Conservation (phyloP, 2,113 vertebrate species). For the Chrysemys picta region DNA sequence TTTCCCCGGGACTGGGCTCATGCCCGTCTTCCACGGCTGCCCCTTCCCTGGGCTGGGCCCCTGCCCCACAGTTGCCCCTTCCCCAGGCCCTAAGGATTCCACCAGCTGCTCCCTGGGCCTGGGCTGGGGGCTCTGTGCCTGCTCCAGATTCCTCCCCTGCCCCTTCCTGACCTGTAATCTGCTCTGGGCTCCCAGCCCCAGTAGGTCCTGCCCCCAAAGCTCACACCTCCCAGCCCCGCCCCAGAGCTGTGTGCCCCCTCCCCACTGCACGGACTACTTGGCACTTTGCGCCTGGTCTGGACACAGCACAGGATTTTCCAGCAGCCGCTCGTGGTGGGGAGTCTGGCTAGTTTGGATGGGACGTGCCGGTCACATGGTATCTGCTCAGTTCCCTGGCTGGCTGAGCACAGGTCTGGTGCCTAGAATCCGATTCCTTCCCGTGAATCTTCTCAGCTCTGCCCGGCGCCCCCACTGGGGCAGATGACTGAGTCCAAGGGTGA, state of each 20-base stretch:
- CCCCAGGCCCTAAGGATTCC: not conserved
- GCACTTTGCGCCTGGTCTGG: not conserved
- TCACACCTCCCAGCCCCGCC: no score
- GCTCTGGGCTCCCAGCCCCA: not conserved
- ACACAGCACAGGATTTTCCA: not conserved
- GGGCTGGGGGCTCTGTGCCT: not conserved
- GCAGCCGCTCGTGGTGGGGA: fast-evolving
- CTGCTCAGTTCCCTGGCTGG: not conserved
- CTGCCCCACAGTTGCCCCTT: no score
- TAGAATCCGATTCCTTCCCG: not conserved
- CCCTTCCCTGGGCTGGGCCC: not conserved
- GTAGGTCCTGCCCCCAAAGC: no score
- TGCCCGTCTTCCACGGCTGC: not conserved
- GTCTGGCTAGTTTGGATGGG: no score
- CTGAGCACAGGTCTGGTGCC: not conserved
- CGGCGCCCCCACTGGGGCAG: not conserved
- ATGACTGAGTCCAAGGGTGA: not conserved
- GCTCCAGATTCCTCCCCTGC: not conserved
- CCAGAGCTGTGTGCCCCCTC: no score
- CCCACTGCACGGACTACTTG: not conserved
- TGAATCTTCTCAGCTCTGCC: not conserved
- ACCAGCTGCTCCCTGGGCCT: not conserved
- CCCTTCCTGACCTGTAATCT: not conserved
- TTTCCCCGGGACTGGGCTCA: not conserved
- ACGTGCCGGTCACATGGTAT: not conserved